phyloP scores from a whole-genome alignment of 2,113 vertebrate species.

The Platysteira castanea region DNA sequence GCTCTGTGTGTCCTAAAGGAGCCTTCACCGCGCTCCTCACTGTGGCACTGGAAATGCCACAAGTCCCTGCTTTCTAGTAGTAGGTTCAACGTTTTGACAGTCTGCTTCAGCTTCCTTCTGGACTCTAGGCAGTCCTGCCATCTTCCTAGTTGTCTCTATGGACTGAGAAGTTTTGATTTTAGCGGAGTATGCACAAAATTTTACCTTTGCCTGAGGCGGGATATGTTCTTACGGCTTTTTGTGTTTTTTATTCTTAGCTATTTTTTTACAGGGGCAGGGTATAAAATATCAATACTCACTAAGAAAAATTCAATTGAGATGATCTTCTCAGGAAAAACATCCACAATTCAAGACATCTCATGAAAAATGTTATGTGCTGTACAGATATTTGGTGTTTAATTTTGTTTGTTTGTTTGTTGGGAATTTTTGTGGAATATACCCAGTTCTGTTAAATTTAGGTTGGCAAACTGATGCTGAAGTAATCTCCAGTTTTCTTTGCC shows the following conservation, averaged over 20 bases:
- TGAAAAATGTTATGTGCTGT: background rate
- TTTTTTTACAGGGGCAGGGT: background rate
- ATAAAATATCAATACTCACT: background rate
- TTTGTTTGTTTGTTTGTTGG: background rate
- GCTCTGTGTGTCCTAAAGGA: background rate
- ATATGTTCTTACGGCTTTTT: background rate
- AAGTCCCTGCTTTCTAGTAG: background rate
- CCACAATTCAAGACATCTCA: background rate
- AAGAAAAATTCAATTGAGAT: background rate
- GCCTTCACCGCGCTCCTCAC: background rate
- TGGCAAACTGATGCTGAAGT: background rate
- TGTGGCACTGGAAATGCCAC: background rate
- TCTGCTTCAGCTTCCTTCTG: background rate
- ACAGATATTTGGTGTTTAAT: background rate
- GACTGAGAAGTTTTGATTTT: background rate
- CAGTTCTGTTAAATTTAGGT: background rate
- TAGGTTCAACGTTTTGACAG: background rate
- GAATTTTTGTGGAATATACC: background rate
- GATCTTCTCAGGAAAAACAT: background rate
- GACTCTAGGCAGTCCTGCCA: background rate
- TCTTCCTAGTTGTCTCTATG: background rate
- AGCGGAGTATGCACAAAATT: background rate
- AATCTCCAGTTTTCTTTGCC: background rate
- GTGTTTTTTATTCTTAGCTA: background rate
- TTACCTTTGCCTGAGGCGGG: background rate